These are phyloP conservation scores for Danio tinwini DNA, from an alignment of 2,797 vertebrate genomes.

Conservation along the genomic window DNA sequence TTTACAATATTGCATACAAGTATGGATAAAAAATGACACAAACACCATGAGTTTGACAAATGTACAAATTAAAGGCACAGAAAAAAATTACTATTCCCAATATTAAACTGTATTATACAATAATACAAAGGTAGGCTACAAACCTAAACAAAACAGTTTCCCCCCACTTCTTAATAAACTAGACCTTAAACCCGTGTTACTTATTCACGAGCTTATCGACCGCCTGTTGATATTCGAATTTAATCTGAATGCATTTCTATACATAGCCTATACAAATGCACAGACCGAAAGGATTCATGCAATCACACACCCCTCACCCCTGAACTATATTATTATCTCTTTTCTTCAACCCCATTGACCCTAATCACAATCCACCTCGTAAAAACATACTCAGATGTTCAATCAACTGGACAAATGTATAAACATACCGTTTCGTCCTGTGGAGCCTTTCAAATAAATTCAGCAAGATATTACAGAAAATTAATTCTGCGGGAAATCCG, in stretches of 20 bases:
- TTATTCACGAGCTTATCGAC: not conserved
- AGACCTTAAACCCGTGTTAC: not conserved
- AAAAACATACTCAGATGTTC: slow-evolving; percentile 84
- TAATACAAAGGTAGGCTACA: slow-evolving; percentile 13
- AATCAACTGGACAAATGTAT: slow-evolving; percentile 76
- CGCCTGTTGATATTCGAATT: slow-evolving; percentile 25
- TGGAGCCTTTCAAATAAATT: slow-evolving; percentile 90
- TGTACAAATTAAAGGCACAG: not conserved
- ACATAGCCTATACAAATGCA: not conserved
- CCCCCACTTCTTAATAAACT: slow-evolving; percentile 11
- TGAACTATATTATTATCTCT: slow-evolving; percentile 70
- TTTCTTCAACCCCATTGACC: slow-evolving; percentile 87
- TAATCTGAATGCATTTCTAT: not conserved
- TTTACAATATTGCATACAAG: not conserved
- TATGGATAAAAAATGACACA: not conserved
- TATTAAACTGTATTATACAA: slow-evolving; percentile 7
- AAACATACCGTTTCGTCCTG: slow-evolving; percentile 72
- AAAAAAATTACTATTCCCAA: not conserved
- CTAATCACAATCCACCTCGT: slow-evolving; percentile 92
- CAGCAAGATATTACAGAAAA: slow-evolving; percentile 97
- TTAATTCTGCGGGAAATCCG: slow-evolving; percentile 83
- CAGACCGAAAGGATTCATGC: not conserved
- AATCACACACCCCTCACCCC: slow-evolving; percentile 39
- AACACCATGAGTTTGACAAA: not conserved
- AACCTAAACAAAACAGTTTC: slow-evolving; percentile 18